Conservation (phyloP, 2,888 invertebrate species). For the Caprella mutica region DNA sequence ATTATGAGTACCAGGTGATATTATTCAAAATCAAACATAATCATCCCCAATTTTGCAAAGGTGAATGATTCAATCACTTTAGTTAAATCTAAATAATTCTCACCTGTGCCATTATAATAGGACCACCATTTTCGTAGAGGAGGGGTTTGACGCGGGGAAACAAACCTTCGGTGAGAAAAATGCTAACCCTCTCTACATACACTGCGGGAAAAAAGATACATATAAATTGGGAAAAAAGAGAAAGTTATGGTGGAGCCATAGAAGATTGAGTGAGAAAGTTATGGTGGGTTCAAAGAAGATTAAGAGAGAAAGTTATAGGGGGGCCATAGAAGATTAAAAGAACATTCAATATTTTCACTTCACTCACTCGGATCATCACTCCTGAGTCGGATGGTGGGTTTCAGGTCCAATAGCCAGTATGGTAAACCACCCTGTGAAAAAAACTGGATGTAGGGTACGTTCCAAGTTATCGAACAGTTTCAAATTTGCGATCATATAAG, state of each 20-base stretch:
- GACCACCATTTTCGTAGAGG: constrained; percentile 62
- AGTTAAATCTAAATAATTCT: too few relatives aligned
- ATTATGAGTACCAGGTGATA: too few relatives aligned
- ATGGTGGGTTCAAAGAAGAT: too few relatives aligned
- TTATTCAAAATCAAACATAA: too few relatives aligned
- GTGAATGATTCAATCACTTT: too few relatives aligned
- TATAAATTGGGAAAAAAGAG: constrained; percentile 8
- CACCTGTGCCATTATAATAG: constrained; percentile 71
- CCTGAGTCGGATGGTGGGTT: constrained; percentile 54
- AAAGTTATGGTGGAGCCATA: too few relatives aligned
- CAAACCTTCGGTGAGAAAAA: constrained; percentile 38
- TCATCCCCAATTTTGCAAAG: too few relatives aligned
- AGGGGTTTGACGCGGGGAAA: constrained; percentile 45
- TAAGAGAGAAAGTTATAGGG: too few relatives aligned
- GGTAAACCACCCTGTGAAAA: constrained; percentile 57
- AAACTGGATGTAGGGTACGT: too few relatives aligned
- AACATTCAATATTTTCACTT: not conserved
- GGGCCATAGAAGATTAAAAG: too few relatives aligned
- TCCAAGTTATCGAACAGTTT: not conserved
- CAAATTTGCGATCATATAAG: not conserved
- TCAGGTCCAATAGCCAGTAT: constrained; percentile 55
- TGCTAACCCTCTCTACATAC: not conserved
- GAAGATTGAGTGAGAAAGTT: too few relatives aligned
- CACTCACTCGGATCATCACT: constrained; percentile 39
- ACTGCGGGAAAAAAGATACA: not conserved